A percentile compares a stretch with the other conserved stretches of the same genome.
Evolutionary conservation across 2,888 invertebrate species (phyloP).

Genomic region (Nesidiocoris tenuis): DNA sequence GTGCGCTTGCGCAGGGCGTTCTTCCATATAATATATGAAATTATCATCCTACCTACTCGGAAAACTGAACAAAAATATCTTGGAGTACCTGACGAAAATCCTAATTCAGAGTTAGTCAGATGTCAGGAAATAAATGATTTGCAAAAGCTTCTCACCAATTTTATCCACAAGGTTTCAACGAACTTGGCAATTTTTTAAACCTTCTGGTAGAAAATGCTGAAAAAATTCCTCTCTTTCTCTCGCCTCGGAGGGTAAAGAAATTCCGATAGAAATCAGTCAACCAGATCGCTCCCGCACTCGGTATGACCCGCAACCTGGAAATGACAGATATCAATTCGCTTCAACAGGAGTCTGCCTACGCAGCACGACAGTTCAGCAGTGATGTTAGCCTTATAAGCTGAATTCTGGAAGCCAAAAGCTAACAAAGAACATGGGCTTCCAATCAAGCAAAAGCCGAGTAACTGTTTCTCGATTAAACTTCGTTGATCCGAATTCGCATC

Average conservation of each 20-base stretch:
- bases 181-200: too few species aligned
- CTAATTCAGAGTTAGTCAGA: too few species aligned
- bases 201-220: too few species aligned
- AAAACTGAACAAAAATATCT: too few species aligned
- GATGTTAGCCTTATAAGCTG: conserved; percentile 26
- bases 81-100: too few species aligned
- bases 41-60: too few species aligned
- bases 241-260: not conserved
- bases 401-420: not conserved
- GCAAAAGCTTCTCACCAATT: too few species aligned
- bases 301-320: conserved; percentile 12
- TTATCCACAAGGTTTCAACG: too few species aligned
- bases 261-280: conserved; percentile 8
- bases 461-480: conserved; percentile 32
- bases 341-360: conserved; percentile 4
- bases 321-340: conserved; percentile 26
- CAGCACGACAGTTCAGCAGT: conserved; percentile 12
- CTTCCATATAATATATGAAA: too few species aligned
- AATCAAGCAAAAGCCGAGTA: conserved; percentile 18
- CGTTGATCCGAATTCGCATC: conserved; percentile 31
- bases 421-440: not conserved
- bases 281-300: not conserved
- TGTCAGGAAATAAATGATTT: too few species aligned
- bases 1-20: too few species aligned
- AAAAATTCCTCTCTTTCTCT: not conserved